Evolutionary conservation across 2,113 vertebrate species (phyloP).

Genomic region (Synchiropus splendidus): DNA sequence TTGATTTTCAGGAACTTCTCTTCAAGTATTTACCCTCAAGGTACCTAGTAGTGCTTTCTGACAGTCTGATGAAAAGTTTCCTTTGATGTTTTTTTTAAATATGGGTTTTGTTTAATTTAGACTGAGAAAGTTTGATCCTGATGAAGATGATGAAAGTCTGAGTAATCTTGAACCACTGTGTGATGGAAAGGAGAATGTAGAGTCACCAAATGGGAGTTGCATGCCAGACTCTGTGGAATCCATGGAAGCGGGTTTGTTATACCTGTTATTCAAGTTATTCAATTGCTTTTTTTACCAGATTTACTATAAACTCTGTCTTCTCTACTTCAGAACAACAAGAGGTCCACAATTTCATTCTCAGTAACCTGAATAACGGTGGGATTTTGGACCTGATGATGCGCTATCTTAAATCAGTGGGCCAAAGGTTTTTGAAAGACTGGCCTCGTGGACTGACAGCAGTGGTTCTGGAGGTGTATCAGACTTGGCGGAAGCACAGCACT

Average conservation of each 20-base stretch:
- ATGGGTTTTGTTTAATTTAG: slow-evolving; percentile 45
- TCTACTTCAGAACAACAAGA: slow-evolving; percentile 78
- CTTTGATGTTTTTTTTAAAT: no score
- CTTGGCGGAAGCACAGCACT: slow-evolving; percentile 86
- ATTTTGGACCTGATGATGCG: slow-evolving; percentile 89
- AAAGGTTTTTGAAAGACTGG: slow-evolving; percentile 83
- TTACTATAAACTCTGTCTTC: not conserved
- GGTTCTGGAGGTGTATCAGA: slow-evolving; percentile 78
- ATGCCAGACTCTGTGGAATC: slow-evolving; percentile 72
- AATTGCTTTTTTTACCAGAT: not conserved
- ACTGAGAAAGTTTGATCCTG: slow-evolving; percentile 83
- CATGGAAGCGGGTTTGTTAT: slow-evolving; percentile 80
- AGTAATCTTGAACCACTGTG: slow-evolving; percentile 79
- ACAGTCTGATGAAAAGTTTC: no score
- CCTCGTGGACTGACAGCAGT: slow-evolving; percentile 77
- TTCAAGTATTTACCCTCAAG: slow-evolving; percentile 92
- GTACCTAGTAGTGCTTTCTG: slow-evolving; percentile 19
- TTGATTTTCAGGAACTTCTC: slow-evolving; percentile 93
- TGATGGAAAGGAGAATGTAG: slow-evolving; percentile 73
- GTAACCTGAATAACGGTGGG: slow-evolving; percentile 83
- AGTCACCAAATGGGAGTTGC: slow-evolving; percentile 63
- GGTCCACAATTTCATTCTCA: slow-evolving; percentile 82
- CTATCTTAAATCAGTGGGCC: slow-evolving; percentile 85
- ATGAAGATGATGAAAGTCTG: slow-evolving; percentile 87
- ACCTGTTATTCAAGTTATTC: not conserved